A percentile compares a stretch with the other conserved stretches of the same genome.
These are phyloP conservation scores for Eleginops maclovinus DNA, from an alignment of 2,113 vertebrate genomes.

Conservation along the genomic window DNA sequence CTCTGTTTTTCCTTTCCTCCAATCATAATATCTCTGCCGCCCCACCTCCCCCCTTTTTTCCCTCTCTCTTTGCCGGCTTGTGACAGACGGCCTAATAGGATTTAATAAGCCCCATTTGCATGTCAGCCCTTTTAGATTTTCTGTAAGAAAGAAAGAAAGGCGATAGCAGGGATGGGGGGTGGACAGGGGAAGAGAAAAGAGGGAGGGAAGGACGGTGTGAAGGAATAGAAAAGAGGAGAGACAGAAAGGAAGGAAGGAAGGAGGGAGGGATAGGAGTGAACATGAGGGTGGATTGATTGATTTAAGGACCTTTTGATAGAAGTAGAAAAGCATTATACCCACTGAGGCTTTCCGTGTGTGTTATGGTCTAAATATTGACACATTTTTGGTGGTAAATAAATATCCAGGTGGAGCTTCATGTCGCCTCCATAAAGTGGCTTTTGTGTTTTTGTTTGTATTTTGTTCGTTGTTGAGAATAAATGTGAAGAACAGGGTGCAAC, in stretches of 20 bases:
- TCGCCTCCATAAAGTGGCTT: constrained; percentile 44
- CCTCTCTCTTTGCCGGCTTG: constrained; percentile 60
- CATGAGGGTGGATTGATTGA: constrained; percentile 24
- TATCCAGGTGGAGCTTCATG: neutral
- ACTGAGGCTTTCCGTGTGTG: no score
- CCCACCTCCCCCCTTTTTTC: constrained; percentile 1
- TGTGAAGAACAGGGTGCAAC: constrained; percentile 11
- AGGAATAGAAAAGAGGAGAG: constrained; percentile 35
- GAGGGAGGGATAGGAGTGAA: constrained; percentile 29
- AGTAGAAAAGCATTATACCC: constrained; percentile 25
- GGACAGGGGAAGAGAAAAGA: constrained; percentile 14
- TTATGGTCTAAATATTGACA: neutral
- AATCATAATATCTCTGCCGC: constrained; percentile 41
- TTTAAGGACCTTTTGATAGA: constrained; percentile 44
- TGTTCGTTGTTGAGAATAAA: constrained; percentile 36
- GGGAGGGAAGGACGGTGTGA: constrained; percentile 26
- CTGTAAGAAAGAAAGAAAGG: constrained; percentile 76
- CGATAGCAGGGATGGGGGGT: constrained; percentile 53
- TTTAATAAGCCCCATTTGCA: constrained; percentile 84
- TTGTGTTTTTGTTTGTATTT: constrained; percentile 46
- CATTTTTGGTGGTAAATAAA: neutral
- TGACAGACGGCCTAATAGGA: constrained; percentile 81
- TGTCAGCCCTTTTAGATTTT: constrained; percentile 81
- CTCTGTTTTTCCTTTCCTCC: constrained; percentile 41
- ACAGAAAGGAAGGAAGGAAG: constrained; percentile 1